Conservation (phyloP, 2,797 vertebrate genomes). For the Argyrosomus regius region DNA sequence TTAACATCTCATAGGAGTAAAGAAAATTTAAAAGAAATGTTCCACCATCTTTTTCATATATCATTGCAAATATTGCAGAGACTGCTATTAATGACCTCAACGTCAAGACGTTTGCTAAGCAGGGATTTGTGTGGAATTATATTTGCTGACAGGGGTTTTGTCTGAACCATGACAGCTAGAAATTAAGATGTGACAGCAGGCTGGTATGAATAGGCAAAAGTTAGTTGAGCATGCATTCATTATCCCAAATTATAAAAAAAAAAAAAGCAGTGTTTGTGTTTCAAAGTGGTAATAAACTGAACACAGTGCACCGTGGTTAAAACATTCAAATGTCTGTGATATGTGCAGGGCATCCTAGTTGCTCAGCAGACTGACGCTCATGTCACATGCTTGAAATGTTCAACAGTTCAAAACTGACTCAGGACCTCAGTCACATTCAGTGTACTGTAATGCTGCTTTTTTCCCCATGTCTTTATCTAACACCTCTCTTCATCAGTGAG, state of each 20-base stretch:
- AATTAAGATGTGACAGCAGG: neutral
- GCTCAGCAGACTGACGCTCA: slow-evolving; percentile 6
- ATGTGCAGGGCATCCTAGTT: neutral
- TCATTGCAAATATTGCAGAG: neutral
- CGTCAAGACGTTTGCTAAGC: neutral
- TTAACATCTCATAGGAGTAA: neutral
- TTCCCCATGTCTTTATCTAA: neutral
- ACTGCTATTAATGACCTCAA: neutral
- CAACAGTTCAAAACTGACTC: slow-evolving; percentile 2
- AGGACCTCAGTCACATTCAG: neutral
- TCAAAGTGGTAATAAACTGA: neutral
- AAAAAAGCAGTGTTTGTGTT: slow-evolving; percentile 3
- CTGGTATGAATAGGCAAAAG: neutral
- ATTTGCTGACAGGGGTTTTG: neutral
- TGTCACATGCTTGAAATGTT: neutral
- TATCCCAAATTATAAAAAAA: slow-evolving; percentile 2
- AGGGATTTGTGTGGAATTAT: neutral
- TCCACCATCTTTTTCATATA: neutral
- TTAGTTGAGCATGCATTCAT: slow-evolving; percentile 1
- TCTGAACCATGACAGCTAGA: slow-evolving; percentile 6
- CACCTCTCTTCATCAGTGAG: slow-evolving; percentile 25
- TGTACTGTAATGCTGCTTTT: neutral
- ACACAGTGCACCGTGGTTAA: neutral
- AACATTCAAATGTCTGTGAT: slow-evolving; percentile 21
- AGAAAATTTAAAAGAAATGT: neutral